Evolutionary conservation across 2,797 vertebrate genomes (phyloP).

Genomic region (Chanos chanos): DNA sequence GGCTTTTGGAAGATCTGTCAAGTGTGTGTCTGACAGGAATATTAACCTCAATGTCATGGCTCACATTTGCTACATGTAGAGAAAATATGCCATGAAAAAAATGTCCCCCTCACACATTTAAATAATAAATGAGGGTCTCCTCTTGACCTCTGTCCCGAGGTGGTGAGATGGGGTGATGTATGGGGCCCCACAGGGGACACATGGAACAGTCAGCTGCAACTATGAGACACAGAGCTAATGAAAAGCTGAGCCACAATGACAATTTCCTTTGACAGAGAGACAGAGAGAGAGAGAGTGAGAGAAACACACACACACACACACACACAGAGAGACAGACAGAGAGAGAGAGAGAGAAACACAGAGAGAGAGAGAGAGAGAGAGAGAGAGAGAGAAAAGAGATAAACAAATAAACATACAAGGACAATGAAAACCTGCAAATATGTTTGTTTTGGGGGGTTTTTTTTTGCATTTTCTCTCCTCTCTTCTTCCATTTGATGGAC

Average conservation of each 20-base stretch:
- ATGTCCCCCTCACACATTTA: conserved; percentile 58
- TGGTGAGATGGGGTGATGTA: conserved; percentile 59
- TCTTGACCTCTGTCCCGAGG: conserved; percentile 55
- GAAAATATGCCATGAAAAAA: conserved; percentile 51
- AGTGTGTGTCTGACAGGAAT: conserved; percentile 39
- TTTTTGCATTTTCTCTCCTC: no score
- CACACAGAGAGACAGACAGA: background rate
- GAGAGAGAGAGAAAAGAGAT: background rate
- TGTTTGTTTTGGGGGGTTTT: no score
- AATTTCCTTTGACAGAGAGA: conserved; percentile 50
- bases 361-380: background rate
- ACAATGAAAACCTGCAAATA: background rate
- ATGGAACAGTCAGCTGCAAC: conserved; percentile 46
- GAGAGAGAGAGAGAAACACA: background rate
- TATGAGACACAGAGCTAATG: conserved; percentile 52
- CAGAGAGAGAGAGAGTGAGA: conserved; percentile 14
- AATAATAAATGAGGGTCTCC: conserved; percentile 69
- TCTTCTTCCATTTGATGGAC: conserved; percentile 23
- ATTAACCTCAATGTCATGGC: conserved; percentile 54
- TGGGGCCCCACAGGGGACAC: conserved; percentile 61
- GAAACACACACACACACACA: no score
- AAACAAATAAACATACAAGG: background rate
- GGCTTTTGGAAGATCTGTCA: conserved; percentile 30
- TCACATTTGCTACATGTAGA: conserved; percentile 52
- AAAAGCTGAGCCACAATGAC: conserved; percentile 47